Base-by-base conservation (phyloP, 2,113 vertebrate species). In the Sarotherodon lohbergeri region DNA sequence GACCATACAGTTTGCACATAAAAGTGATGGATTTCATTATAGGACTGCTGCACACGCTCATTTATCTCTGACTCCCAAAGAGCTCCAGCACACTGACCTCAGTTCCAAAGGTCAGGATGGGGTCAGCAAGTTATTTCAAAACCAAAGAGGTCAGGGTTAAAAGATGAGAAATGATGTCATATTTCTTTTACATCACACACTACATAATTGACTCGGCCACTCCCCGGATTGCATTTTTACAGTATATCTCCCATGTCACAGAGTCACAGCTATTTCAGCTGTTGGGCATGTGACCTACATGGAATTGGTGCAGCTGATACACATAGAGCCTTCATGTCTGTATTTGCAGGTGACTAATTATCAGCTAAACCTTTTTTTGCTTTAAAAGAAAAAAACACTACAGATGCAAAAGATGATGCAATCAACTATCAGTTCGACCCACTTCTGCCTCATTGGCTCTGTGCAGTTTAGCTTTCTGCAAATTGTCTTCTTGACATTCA, bases 41-140 rank as follows among this genome's bases (percentile, higher is more conserved):
- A 41, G 50, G 54, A 32, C 55, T 13, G 76, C 41, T 73, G 55
- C 85, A 84, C 80, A 13, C 52, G 56, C 82, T 90, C 84, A 43
- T 89, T 84, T 10, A 66, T 91, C 90, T 90, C 52, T 4, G 61
- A 68, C 27, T 76, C 43, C 66, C 48, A 52, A 36, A 39, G 71
- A 87, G 63, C 80, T 52, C 54, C 36, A 57, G 54, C n/a, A 6
- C 12, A 12, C 48, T 89, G 83, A 90, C 86, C 90, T 86, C 43
- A 9, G 55, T 76, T 82, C 82, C 50, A 81, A 46, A 83, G 89
- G 90, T 90, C 86, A 85, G 11, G 14, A 61, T 5, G 24, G 81
- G 92, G 93, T 91, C 84, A 90, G 84, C 39, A 32, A 87, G 63
- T 89, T 91, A 88, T 90, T 92, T 90, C 55, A 82, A 92, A 86